Base-by-base conservation (phyloP, 2,113 vertebrate species). In the Morone chrysops region DNA sequence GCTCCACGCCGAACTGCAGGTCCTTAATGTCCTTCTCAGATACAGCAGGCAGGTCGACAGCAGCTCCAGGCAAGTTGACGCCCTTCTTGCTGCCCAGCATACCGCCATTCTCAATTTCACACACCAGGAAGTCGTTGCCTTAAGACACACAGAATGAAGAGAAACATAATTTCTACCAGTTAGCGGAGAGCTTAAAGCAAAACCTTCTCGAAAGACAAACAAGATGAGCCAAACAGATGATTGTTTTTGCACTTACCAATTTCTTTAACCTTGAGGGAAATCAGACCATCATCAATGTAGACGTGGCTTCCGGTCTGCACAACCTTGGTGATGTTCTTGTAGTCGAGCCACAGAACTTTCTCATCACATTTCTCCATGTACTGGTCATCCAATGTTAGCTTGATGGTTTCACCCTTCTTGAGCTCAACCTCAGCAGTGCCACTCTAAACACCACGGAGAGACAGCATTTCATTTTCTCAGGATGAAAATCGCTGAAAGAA, bases 51-150 rank as follows among this genome's bases (percentile, higher is more conserved):
- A 99, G 95, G 87, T 99, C 98, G 0, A 99, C 97, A 0, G 97
- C 97, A 0, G 97, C 98, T 0, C 98, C 98, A 0, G 98, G 98
- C 57, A 99, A 94, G 92, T 99, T 99, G 81, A 99, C 97, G 0
- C 98, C 98, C 86, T 99, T 99, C 95, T 99, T 99, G 95, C 98
- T 99, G 83, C 98, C 98, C 0, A 99, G 90, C 66, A 90, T 92
- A 18, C 98, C 98, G 0, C 97, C 98, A 0, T 99, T 99, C 90
- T 99, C 97, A 0, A 99, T 78, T 86, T 97, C 96, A 0, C 98
- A 99, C 67, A 95, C 75, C 82, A 97, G 79, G 75, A 81, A 96
- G 94, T 99, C 90, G 3, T 83, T 82, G 67, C 98, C 98, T 99
- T 87, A 57, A 54, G 50, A 66, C 50, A 67, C 40, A 70, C 8